Evolutionary conservation across 2,113 vertebrate species (phyloP), one percentile per base, ranked within the genome.

Genomic region (Salvator merianae): DNA sequence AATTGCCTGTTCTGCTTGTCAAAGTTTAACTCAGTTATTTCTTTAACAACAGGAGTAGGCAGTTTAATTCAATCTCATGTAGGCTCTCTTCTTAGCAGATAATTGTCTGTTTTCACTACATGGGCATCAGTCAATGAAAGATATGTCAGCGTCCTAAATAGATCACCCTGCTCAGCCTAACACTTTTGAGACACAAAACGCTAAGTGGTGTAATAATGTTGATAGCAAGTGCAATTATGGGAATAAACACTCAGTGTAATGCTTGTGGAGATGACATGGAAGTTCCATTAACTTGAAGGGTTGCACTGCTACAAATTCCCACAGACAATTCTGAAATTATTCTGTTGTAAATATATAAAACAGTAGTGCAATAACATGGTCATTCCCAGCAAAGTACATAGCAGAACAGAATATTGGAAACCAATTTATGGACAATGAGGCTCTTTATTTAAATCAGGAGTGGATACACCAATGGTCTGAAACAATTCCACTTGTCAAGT

Each of bases 151-250:
- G 53, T 20, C 66, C 43, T 87, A 78, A 77, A 87, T 73, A 53
- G 59, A 82, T 38, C 43, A 72, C n/a, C 75, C 55, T 3, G 68
- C 62, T 79, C 68, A 72, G 40, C 9, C 76, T 47, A 79, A 53
- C 55, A 71, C 38, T 78, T 59, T 82, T 78, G 50, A 72, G 68
- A 50, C 75, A 71, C 68, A 78, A 63, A 82, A 83, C 59, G 78
- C 80, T 83, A 79, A 87, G 62, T 77, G 43, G 55, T 77, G 38
- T 77, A 82, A 63, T 86, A 71, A 62, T 77, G 79, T 86, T 82
- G 30, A 86, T 87, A 43, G 75, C 40, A 73, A 73, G 76, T 79
- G 40, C 40, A 83, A 77, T 86, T 86, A 78, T 26, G 24, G 74
- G 74, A 82, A 68, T 72, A 77, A 86, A 81, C 55, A 63, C 47